A percentile compares a stretch with the other conserved stretches of the same genome.
Evolutionary conservation across 2,888 invertebrate genomes (phyloP).

Genomic region (Ophion ventricosus): DNA sequence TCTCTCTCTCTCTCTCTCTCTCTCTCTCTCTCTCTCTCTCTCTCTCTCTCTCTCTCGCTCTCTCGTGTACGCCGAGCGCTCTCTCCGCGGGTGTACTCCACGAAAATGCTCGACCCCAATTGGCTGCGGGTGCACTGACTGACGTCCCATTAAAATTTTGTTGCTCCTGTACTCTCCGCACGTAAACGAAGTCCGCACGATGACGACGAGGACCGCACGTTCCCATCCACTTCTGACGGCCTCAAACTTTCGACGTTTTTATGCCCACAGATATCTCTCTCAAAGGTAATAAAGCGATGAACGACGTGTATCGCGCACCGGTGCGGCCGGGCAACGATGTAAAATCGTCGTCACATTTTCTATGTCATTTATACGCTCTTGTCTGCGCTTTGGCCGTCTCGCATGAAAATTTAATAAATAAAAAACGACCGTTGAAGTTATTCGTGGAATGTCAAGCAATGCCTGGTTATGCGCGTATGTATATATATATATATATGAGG

Average conservation of each 20-base stretch:
- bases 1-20: no score
- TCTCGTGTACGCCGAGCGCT: neutral
- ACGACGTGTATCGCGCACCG: neutral
- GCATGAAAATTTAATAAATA: neutral
- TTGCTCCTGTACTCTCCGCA: conserved; percentile 18
- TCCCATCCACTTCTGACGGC: conserved; percentile 24
- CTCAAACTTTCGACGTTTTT: conserved; percentile 44
- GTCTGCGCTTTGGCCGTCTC: neutral
- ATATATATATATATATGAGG: neutral
- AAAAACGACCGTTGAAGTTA: neutral
- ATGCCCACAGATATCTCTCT: conserved; percentile 21
- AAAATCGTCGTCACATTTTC: neutral
- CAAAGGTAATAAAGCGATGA: conserved; percentile 3
- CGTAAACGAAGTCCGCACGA: conserved; percentile 18
- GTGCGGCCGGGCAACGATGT: neutral
- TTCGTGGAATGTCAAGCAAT: neutral
- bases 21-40: no score
- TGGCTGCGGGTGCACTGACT: conserved; percentile 60
- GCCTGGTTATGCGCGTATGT: no score
- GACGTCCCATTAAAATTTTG: conserved; percentile 64
- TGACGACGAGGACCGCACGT: conserved; percentile 18
- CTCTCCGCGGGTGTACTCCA: conserved; percentile 30
- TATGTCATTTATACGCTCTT: neutral
- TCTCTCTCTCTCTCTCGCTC: no score
- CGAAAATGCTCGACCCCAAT: conserved; percentile 66